Conservation (phyloP, 2,888 invertebrate species). For the Mylabris sibirica region DNA sequence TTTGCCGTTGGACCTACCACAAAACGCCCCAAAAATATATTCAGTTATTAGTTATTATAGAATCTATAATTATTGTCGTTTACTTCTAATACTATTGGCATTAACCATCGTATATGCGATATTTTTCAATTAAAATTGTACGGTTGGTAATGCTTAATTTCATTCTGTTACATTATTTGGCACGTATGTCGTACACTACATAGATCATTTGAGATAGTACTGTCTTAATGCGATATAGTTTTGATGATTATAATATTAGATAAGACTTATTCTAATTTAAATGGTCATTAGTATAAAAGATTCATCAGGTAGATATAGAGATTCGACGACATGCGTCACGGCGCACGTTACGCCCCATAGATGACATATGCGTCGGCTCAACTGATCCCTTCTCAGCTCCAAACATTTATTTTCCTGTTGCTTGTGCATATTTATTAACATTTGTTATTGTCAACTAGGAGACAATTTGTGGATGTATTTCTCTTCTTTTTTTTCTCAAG, state of each 20-base stretch:
- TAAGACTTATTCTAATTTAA: constrained; percentile 48
- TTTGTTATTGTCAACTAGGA: neutral
- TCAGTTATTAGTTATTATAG: no score
- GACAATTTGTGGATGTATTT: neutral
- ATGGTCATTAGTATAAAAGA: constrained; percentile 58
- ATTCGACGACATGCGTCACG: constrained; percentile 59
- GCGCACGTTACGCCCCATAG: constrained; percentile 60
- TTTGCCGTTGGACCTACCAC: neutral
- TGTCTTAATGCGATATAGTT: neutral
- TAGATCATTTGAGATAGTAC: constrained; percentile 24
- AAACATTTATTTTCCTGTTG: constrained; percentile 38
- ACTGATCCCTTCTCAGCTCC: constrained; percentile 46
- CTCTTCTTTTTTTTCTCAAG: neutral
- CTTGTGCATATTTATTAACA: neutral
- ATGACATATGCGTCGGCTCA: constrained; percentile 57
- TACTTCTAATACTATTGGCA: neutral
- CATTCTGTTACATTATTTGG: constrained; percentile 21
- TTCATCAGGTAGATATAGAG: constrained; percentile 55
- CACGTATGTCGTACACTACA: constrained; percentile 16
- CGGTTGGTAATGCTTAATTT: constrained; percentile 12
- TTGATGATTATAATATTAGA: constrained; percentile 28
- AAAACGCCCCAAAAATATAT: neutral
- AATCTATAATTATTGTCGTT: no score
- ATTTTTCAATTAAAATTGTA: neutral
- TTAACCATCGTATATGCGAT: neutral